Percentiles rank a stretch among this genome's conserved stretches.
These are phyloP conservation scores for Ariopsis seemanni DNA, from an alignment of 2,113 vertebrate species.

Conservation along the genomic window DNA sequence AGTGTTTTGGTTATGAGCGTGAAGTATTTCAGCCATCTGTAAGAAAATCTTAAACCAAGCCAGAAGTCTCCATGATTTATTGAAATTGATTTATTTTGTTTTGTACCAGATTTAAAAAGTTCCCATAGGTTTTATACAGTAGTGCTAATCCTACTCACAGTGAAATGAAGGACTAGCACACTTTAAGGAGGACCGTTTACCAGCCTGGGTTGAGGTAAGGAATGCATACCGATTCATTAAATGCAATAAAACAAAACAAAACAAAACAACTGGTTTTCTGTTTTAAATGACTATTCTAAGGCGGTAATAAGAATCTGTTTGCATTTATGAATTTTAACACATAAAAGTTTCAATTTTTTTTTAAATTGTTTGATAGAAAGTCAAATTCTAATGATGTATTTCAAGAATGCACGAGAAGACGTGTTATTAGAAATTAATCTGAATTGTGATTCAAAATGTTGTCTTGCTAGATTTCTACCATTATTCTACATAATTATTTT, in stretches of 20 bases:
- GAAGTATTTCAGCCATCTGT: not conserved
- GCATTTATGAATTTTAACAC: too few relatives aligned
- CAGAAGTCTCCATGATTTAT: not conserved
- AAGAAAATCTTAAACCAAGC: not conserved
- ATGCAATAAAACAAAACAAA: not conserved
- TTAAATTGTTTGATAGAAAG: not conserved
- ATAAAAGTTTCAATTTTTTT: not conserved
- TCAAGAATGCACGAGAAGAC: not conserved
- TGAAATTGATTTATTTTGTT: not conserved
- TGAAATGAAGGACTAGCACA: constrained; percentile 42
- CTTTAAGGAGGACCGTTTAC: not conserved
- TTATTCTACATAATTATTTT: too few relatives aligned
- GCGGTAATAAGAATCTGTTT: not conserved
- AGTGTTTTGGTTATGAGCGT: not conserved
- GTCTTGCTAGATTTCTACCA: not conserved
- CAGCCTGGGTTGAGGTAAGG: constrained; percentile 14
- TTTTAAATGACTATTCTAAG: not conserved
- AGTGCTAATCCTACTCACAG: not conserved
- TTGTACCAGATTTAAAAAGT: constrained; percentile 2
- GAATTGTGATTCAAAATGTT: not conserved
- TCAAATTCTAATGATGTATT: not conserved
- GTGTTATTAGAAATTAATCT: not conserved
- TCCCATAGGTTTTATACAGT: constrained; percentile 15
- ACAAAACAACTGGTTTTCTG: not conserved
- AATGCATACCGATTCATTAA: not conserved